phyloP scores from a whole-genome alignment of 2,888 invertebrate genomes.

The Ganaspis brasiliensis region DNA sequence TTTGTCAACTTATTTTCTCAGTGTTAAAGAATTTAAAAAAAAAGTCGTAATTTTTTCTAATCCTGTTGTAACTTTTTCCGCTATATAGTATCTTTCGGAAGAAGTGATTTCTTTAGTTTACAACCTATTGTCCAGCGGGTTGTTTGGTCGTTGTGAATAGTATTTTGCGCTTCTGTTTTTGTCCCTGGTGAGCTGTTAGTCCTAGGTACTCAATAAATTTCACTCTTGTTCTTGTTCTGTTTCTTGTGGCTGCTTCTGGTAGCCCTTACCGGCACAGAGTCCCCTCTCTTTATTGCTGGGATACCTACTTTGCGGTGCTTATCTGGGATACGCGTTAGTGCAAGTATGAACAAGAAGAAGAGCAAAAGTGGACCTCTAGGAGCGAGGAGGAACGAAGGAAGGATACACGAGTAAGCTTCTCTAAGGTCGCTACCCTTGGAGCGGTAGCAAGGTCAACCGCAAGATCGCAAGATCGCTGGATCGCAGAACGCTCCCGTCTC shows the following conservation, averaged over 20 bases:
- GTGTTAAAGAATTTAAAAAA: neutral
- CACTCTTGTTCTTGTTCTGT: conserved; percentile 42
- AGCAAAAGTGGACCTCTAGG: conserved; percentile 59
- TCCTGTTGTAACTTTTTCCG: too few species aligned
- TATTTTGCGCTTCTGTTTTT: conserved; percentile 46
- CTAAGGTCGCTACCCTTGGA: conserved; percentile 73
- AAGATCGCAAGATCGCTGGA: conserved; percentile 66
- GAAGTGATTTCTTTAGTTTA: neutral
- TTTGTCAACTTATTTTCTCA: too few species aligned
- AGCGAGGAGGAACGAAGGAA: conserved; percentile 59
- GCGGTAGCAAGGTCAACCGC: conserved; percentile 73
- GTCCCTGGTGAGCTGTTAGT: conserved; percentile 22
- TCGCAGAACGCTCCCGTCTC: conserved; percentile 65
- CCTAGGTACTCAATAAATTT: conserved; percentile 40
- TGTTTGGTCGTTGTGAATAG: neutral
- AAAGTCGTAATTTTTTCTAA: neutral
- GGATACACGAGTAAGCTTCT: conserved; percentile 60
- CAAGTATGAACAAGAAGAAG: conserved; percentile 58
- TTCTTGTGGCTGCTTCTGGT: conserved; percentile 48
- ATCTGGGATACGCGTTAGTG: conserved; percentile 59
- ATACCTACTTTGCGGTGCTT: conserved; percentile 62
- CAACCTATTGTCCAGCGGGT: neutral
- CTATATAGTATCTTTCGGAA: too few species aligned
- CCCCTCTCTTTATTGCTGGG: conserved; percentile 57
- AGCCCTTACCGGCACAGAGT: too few species aligned